Evolutionary conservation across 2,113 vertebrate species (phyloP).

Genomic region (Macquaria australasica): DNA sequence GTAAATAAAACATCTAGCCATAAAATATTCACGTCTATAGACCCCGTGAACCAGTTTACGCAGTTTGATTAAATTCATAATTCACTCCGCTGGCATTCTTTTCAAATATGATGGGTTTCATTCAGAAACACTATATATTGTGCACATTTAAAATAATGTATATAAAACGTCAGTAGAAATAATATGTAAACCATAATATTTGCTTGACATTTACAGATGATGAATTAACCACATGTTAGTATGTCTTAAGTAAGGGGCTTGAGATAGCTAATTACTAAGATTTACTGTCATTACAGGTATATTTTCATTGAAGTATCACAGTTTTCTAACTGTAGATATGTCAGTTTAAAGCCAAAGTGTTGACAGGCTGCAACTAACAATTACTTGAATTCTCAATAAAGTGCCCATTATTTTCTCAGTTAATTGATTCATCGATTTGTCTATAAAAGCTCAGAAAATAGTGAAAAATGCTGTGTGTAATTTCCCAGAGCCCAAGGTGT

Average conservation of each 20-base stretch:
- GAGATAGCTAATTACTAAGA: background rate
- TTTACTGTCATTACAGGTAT: background rate
- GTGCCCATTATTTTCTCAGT: background rate
- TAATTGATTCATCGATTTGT: background rate
- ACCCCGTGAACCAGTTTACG: constrained; percentile 63
- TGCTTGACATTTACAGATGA: background rate
- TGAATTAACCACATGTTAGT: background rate
- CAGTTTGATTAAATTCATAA: constrained; percentile 57
- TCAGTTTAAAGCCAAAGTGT: background rate
- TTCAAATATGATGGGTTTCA: background rate
- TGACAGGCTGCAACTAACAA: background rate
- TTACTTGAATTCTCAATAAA: background rate
- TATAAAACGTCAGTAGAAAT: background rate
- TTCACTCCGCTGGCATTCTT: constrained; percentile 1
- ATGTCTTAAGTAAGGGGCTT: background rate
- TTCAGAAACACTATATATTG: background rate
- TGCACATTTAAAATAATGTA: background rate
- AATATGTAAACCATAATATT: background rate
- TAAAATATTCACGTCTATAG: constrained; percentile 68
- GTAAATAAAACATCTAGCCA: constrained; percentile 75
- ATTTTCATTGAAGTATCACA: background rate
- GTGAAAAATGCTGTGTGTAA: background rate
- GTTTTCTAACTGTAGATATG: background rate
- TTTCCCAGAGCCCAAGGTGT: background rate
- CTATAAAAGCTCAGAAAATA: background rate